phyloP scores from a whole-genome alignment of 1,140 invertebrate genomes.

The Uloborus diversus region DNA sequence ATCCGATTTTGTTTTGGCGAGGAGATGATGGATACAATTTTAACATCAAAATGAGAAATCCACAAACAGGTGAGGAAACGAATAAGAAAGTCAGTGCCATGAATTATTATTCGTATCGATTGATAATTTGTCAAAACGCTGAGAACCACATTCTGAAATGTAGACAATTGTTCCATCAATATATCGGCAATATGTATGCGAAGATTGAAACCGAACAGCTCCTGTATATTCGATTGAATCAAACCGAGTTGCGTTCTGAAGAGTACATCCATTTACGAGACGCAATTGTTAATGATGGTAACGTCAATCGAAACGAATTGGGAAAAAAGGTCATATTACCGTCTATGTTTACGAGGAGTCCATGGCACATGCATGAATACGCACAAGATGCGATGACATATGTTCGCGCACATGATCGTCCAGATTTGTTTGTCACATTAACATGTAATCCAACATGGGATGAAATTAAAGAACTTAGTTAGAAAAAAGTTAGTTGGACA shows the following conservation, averaged over 20 bases:
- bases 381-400: too few relatives aligned
- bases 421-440: constrained; percentile 63
- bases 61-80: background rate
- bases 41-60: constrained; percentile 28
- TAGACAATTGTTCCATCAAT: background rate
- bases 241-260: constrained; percentile 53
- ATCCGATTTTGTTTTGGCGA: constrained; percentile 55
- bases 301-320: constrained; percentile 8
- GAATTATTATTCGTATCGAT: background rate
- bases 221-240: constrained; percentile 39
- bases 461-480: background rate
- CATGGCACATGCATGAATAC: too few relatives aligned
- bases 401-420: constrained; percentile 62
- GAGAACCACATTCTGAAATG: constrained; percentile 6
- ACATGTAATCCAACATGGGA: constrained; percentile 2
- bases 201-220: constrained; percentile 52
- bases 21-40: constrained; percentile 57
- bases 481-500: constrained; percentile 26
- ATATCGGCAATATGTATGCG: constrained; percentile 26
- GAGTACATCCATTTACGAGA: constrained; percentile 41
- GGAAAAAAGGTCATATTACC: constrained; percentile 38
- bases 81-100: background rate
- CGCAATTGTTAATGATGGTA: constrained; percentile 14
- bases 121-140: background rate
- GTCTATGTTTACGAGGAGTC: constrained; percentile 23